These are phyloP conservation scores for Piscicola geometra DNA, from an alignment of 2,888 invertebrate genomes.

Conservation along the genomic window DNA sequence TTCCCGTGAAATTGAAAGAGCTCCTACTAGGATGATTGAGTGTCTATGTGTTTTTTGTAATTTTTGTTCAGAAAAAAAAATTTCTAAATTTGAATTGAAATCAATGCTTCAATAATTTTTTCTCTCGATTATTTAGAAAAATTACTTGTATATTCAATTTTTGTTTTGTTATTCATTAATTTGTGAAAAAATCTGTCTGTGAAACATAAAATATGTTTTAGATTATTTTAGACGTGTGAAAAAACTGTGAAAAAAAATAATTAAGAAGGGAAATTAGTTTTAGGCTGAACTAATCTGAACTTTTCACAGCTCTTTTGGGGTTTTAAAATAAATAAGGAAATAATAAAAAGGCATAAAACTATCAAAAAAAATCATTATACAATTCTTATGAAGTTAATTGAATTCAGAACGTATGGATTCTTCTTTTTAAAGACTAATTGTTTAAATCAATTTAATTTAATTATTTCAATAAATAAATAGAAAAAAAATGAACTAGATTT, in stretches of 20 bases:
- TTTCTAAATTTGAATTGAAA: too few species aligned
- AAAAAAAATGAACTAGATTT: too few species aligned
- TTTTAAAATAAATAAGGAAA: neutral
- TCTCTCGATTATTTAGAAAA: too few species aligned
- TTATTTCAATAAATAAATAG: too few species aligned
- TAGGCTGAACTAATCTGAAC: slow-evolving; percentile 13
- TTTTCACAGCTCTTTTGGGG: slow-evolving; percentile 9
- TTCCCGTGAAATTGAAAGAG: slow-evolving; percentile 16
- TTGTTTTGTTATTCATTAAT: neutral
- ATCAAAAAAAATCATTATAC: too few species aligned
- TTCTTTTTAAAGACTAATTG: too few species aligned
- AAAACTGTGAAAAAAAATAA: neutral
- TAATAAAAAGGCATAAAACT: too few species aligned
- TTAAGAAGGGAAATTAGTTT: neutral
- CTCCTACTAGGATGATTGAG: slow-evolving; percentile 9
- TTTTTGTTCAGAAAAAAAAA: too few species aligned
- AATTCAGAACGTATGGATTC: too few species aligned
- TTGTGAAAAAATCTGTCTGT: neutral
- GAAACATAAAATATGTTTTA: neutral
- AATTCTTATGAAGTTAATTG: too few species aligned
- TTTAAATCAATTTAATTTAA: too few species aligned
- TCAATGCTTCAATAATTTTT: too few species aligned
- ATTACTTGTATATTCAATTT: neutral
- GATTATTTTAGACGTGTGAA: neutral
- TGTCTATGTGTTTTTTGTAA: neutral